Base-by-base conservation (phyloP, 2,113 vertebrate genomes). In the Cygnus buccinator region DNA sequence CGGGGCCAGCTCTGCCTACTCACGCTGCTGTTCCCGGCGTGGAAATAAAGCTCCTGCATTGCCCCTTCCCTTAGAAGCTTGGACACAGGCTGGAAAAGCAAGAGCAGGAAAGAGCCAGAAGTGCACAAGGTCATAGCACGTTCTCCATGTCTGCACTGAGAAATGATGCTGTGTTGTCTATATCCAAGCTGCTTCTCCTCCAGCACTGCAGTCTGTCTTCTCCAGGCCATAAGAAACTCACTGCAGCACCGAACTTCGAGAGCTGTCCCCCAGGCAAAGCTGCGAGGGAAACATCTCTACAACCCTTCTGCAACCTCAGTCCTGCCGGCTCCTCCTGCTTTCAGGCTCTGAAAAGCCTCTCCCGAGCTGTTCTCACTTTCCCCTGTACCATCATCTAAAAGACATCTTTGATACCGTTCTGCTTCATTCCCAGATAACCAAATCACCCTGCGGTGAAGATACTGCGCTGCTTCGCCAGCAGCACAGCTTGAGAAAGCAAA, bases 91-190 rank as follows among this genome's bases (percentile, higher is more conserved):
- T 68, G 44, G 55, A 35, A 85, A 61, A 71, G 41, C 7, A 59
- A 82, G 66, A 35, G 48, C 43, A 62, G 33, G 29, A 9, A 83
- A 77, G 46, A 86, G 19, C 6, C 59, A 77, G 58, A 61, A 84
- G 48, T 3, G n/a, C 29, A 10, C 2, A 29, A 26, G 37, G 58
- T 25, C 44, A 46, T 0, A 58, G 48, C 29, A 16, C 2, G 14
- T 5, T 54, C 18, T 4, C 29, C 23, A 29, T 5, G 10, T 17
- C 65, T 39, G 52, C 0, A 3, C 54, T 25, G 59, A 74, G 73
- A 55, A 84, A 50, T 4, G 10, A 19, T 2, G 29, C 4, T 0
- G 0, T 21, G 1, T 14, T 77, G 9, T 23, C 46, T 55, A 10
- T 1, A 63, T 2, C 37, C 13, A 71, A 59, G 8, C 21, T 66